These are phyloP conservation scores for Stegodyphus dumicola DNA, from an alignment of 1,140 invertebrate species.

Conservation along the genomic window DNA sequence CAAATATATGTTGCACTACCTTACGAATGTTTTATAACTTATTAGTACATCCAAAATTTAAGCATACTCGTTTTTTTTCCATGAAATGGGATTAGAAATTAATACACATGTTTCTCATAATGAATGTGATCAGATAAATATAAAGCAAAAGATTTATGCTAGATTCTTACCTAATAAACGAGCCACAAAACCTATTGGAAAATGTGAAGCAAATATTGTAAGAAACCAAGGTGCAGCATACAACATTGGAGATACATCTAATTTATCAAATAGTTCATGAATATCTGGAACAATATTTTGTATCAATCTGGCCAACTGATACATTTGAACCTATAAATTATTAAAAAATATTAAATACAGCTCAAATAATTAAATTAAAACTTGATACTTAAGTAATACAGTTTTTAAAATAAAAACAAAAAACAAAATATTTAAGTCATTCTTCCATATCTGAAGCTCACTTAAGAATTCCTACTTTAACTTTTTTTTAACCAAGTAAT, in stretches of 20 bases:
- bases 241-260: slow-evolving; percentile 91
- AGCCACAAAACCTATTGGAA: slow-evolving; percentile 92
- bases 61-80: background rate
- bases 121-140: background rate
- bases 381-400: too few relatives aligned
- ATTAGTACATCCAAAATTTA: too few relatives aligned
- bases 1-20: too few relatives aligned
- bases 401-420: too few relatives aligned
- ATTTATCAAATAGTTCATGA: slow-evolving; percentile 87
- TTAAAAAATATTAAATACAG: too few relatives aligned
- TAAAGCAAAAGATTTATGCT: background rate
- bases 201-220: slow-evolving; percentile 95
- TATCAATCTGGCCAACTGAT: slow-evolving; percentile 90
- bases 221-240: slow-evolving; percentile 97
- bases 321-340: slow-evolving; percentile 78
- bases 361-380: too few relatives aligned
- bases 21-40: too few relatives aligned
- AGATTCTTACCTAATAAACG: slow-evolving; percentile 85
- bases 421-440: too few relatives aligned
- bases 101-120: background rate
- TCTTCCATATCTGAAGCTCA: too few relatives aligned
- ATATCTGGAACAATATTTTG: slow-evolving; percentile 87
- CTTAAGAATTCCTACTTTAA: too few relatives aligned
- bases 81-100: background rate
- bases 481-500: too few relatives aligned